These are phyloP conservation scores for fruit fly (Drosophila melanogaster) DNA, from an alignment of 1,140 invertebrate species.

Conservation along the genomic window DNA sequence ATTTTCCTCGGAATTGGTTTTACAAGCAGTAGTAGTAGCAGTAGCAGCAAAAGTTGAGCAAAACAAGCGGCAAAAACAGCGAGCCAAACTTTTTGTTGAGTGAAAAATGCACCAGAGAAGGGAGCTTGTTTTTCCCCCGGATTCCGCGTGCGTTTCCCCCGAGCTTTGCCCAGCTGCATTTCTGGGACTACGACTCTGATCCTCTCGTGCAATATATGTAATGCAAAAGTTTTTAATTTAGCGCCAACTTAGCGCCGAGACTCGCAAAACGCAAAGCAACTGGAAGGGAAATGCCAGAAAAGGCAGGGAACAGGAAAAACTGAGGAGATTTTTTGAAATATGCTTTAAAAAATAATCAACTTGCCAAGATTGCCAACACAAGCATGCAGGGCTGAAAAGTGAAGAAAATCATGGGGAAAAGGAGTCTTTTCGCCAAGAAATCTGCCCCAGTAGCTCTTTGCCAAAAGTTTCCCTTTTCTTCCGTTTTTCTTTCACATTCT, in stretches of 20 bases:
- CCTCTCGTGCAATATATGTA: conserved; percentile 75
- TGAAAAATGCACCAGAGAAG: conserved; percentile 69
- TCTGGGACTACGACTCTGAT: conserved; percentile 39
- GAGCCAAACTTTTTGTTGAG: conserved; percentile 63
- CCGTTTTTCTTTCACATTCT: conserved; percentile 10
- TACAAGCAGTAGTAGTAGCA: conserved; percentile 54
- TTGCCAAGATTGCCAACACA: conserved; percentile 51
- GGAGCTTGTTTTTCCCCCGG: conserved; percentile 14
- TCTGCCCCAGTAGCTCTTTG: conserved; percentile 29
- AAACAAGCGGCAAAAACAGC: conserved; percentile 60
- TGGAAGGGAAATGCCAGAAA: conserved; percentile 62
- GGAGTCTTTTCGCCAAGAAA: conserved; percentile 26
- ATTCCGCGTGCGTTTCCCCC: not conserved
- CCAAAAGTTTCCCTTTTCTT: conserved; percentile 24
- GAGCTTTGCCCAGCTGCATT: conserved; percentile 42
- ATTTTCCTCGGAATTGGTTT: conserved; percentile 80
- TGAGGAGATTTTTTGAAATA: conserved; percentile 54
- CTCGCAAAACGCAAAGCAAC: conserved; percentile 72
- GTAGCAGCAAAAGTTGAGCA: conserved; percentile 57
- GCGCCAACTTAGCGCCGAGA: conserved; percentile 79
- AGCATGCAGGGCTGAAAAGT: not conserved
- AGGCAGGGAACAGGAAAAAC: not conserved
- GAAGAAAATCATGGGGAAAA: conserved; percentile 2
- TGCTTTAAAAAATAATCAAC: conserved; percentile 82
- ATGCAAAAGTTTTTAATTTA: conserved; percentile 82